Base-by-base conservation (phyloP, 2,113 vertebrate species). In the Rafetus swinhoei region DNA sequence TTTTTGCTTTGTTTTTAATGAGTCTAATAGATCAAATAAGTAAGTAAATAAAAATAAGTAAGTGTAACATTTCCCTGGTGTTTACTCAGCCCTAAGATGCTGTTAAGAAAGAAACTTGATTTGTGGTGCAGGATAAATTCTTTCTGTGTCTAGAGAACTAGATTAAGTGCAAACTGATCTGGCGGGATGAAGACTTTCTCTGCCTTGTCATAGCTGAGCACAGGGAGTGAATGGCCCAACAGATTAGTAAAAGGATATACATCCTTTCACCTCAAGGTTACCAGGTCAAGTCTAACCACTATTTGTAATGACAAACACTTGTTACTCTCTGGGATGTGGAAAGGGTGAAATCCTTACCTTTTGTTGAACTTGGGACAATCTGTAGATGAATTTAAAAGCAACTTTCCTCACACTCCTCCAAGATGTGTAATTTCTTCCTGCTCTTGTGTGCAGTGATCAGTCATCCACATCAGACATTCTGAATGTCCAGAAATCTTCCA, bases 101-200 rank as follows among this genome's bases (percentile, higher is more conserved):
- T 45, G 45, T 35, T 84, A 90, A 82, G 74, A 94, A 89, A 27
- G 50, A 93, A 29, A 80, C 56, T 18, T 89, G 83, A 83, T 88
- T 93, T 79, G 32, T 81, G 89, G 74, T 81, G 65, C 22, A 76
- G 74, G 82, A 87, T 45, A 82, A 94, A 90, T 56, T 29, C 7
- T 90, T 92, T 86, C n/a, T 60, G 74, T 25, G 39, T 87, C 65
- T 92, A 82, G 45, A 93, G 91, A 93, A 89, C 56, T 56, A 59
- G 65, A 59, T 11, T 84, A 79, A 65, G 81, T 79, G 35, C 80
- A 89, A 86, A 84, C 59, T 92, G 53, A 89, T 22, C n/a, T 86
- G 22, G 9, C 87, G 74, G 80, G 59, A 35, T 53, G 16, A 60
- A 60, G 86, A 82, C 95, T 91, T 88, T 19, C 29, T 54, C 18